Conservation (phyloP, 2,113 vertebrate species). For the Daphoenositta chrysoptera region DNA sequence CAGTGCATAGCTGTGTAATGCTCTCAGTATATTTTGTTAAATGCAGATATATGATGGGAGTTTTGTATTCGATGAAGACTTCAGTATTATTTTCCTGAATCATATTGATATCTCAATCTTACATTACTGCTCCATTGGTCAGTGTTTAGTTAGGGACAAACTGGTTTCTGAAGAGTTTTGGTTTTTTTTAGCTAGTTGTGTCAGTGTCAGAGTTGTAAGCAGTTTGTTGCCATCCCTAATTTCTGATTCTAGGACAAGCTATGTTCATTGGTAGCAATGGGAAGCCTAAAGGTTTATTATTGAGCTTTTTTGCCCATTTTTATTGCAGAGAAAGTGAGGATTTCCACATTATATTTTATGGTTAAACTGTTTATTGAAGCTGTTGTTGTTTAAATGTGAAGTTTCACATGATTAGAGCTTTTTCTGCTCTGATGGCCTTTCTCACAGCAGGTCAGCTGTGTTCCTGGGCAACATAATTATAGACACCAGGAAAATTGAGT, state of each 20-base stretch:
- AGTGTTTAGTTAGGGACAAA: not conserved
- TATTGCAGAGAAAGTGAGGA: not conserved
- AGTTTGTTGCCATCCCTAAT: not conserved
- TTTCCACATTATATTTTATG: not conserved
- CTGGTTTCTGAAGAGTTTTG: not conserved
- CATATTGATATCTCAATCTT: fast-evolving
- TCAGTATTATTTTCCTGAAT: not conserved
- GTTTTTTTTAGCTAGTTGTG: fast-evolving
- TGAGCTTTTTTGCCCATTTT: not conserved
- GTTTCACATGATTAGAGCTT: not conserved
- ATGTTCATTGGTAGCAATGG: not conserved
- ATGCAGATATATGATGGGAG: not conserved
- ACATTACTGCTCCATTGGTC: not conserved
- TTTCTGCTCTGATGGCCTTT: not conserved
- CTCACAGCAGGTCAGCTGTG: not conserved
- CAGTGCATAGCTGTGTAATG: not conserved
- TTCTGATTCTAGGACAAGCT: not conserved
- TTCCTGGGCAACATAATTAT: not conserved
- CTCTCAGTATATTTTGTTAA: not conserved
- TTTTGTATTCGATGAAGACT: not conserved
- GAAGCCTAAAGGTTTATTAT: not conserved
- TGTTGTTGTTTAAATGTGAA: not conserved
- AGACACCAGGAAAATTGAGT: not conserved
- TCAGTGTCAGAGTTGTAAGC: not conserved
- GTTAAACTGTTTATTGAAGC: not conserved